Evolutionary conservation across 2,888 invertebrate genomes (phyloP), one percentile per base, ranked within the genome.

Genomic region (Parnassius smintheus): DNA sequence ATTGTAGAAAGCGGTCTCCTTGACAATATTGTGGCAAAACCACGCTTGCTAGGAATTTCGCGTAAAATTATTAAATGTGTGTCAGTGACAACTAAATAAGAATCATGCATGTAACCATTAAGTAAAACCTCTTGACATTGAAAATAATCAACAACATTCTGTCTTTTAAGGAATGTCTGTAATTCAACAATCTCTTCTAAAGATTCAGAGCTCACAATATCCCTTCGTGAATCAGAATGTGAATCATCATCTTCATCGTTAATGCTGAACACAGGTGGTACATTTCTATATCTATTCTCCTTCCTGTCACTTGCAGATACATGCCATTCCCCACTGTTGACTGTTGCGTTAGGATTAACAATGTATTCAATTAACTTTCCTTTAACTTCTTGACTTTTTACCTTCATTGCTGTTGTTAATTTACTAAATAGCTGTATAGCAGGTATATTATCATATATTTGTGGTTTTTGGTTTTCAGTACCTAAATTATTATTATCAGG

Each of bases 321-420:
- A 80, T 97, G 97, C 76, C 95, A 93, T 77, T 96, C 96, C 49
- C 93, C 93, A 67, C 92, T 92, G 45, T 91, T 85, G 50, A 83
- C 76, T 59, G 91, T 94, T 1, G 93, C 92, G 71, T 93, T 94
- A 2, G 97, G 96, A 92, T 98, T 98, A 0, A 97, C 97, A 70
- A 98, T 98, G 77, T 98, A 98, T 84, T 98, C 98, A 71, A 97
- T 95, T 60, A 99, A 85, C 87, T 96, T 98, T 42, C 96, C 98
- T 81, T 96, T 98, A 13, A 99, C 96, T 86, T 97, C 98, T 61
- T 96, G 96, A 54, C 98, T 96, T 85, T 98, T 98, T 2, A 95
- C 94, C 88, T 96, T 98, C 94, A 98, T 96, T 9, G 96, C 98
- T 52, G 96, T 94, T 10, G 96, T 96, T 60, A 97, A 94, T 85